Evolutionary conservation across 92 coral and sea anemone species (phyloP).

Genomic region (Epizoanthus stellaris): DNA sequence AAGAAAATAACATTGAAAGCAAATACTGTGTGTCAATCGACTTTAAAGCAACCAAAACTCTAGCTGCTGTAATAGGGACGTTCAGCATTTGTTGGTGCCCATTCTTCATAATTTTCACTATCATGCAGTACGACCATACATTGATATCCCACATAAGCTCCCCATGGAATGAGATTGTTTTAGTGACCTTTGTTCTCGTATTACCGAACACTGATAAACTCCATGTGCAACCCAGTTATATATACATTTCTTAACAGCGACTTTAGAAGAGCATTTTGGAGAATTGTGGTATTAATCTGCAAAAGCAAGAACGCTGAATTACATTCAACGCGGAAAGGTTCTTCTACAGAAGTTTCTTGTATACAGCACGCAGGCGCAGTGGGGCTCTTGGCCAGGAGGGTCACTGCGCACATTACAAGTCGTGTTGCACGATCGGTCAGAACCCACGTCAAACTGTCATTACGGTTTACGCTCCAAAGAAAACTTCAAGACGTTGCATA

Average conservation of each 20-base stretch:
- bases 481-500: background rate
- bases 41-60: slow-evolving; percentile 52
- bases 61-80: slow-evolving; percentile 53
- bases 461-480: background rate
- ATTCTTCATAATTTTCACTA: slow-evolving; percentile 51
- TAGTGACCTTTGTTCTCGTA: background rate
- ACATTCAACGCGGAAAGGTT: background rate
- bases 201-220: slow-evolving; percentile 29
- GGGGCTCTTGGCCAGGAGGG: background rate
- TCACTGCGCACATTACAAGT: background rate
- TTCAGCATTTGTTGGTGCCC: slow-evolving; percentile 59
- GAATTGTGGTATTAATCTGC: slow-evolving; percentile 23
- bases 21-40: slow-evolving; percentile 16
- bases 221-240: slow-evolving; percentile 18
- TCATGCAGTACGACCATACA: slow-evolving; percentile 24
- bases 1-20: slow-evolving; percentile 47
- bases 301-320: background rate
- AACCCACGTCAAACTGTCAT: background rate
- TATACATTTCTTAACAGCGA: slow-evolving; percentile 16
- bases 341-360: background rate
- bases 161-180: slow-evolving; percentile 6
- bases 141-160: background rate
- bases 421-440: background rate
- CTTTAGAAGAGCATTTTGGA: slow-evolving; percentile 24
- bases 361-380: slow-evolving; percentile 11